A percentile compares a stretch with the other conserved stretches of the same genome.
Evolutionary conservation across 2,888 invertebrate species (phyloP).

Genomic region (Phaonia tiefii): DNA sequence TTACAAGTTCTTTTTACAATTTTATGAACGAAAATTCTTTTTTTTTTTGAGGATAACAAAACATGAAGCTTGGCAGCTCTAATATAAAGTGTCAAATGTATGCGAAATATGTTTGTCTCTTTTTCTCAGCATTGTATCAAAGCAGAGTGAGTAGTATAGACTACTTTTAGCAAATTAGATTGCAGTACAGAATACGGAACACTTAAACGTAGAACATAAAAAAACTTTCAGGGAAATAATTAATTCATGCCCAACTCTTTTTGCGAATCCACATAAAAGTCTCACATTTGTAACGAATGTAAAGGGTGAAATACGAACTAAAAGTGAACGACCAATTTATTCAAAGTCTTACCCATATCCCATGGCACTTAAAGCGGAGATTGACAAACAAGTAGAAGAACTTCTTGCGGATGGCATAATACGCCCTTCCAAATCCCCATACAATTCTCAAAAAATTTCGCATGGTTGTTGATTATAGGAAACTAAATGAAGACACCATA

Average conservation of each 20-base stretch:
- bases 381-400: conserved; percentile 12
- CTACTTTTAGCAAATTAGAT: no score
- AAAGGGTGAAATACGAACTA: conserved; percentile 25
- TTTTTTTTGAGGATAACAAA: background rate
- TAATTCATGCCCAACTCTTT: conserved; percentile 12
- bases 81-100: no score
- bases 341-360: conserved; percentile 33
- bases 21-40: no score
- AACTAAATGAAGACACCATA: conserved; percentile 33
- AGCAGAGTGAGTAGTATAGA: no score
- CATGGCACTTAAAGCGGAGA: conserved; percentile 27
- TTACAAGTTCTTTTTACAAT: no score
- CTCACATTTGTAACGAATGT: background rate
- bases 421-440: no score
- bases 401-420: background rate
- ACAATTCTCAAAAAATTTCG: conserved; percentile 34
- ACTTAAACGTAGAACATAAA: conserved; percentile 19
- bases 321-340: background rate
- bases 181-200: conserved; percentile 20
- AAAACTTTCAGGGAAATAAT: conserved; percentile 14
- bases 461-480: conserved; percentile 39
- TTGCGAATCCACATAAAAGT: conserved; percentile 8
- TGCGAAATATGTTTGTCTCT: no score
- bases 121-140: no score
- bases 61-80: no score